Base-by-base conservation (phyloP, 2,888 invertebrate genomes). In the Masnerella sp. region DNA sequence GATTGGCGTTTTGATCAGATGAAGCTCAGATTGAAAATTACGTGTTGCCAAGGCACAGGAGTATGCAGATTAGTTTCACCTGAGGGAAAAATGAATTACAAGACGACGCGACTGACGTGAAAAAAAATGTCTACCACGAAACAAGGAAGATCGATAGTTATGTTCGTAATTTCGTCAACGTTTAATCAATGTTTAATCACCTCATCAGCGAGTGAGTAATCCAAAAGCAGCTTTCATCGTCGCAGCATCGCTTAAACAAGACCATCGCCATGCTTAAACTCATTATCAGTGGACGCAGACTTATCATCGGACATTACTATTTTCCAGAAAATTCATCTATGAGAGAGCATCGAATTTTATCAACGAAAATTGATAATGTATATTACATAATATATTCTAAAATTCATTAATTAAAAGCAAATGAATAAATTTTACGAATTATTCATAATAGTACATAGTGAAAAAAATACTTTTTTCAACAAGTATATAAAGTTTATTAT, bases 101-200 rank as follows among this genome's bases (percentile, higher is more conserved):
- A 52, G 74, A 74, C 52, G 64, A 58, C 34, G 51, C 54, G 28
- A 36, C 49, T 51, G 22, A 51, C 40, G 59, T 9, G 54, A 25
- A 52, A 68, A 67, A 74, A 81, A 80, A 38, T 75, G 78, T 83
- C 81, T 32, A 64, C 36, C 32, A 51, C 42, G 75, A 52, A 69
- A 54, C 54, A 36, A 43, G 64, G 56, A 65, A 69, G 79, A 82
- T 82, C 83, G 81, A 83, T 84, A 84, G 82, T 84, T 83, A 83
- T 82, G 80, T 81, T 80, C 82, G 80, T 81, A 84, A 83, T 83
- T 84, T 83, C 82, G 83, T 81, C 79, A 76, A 78, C 79, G 81
- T 83, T 84, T 85, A 84, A 85, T 85, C 83, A 84, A 84, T 82
- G 82, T 84, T 84, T 85, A 85, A 85, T 85, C 83, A 81, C 81